phyloP scores from a whole-genome alignment of 1,140 invertebrate species.

The Ladona fulva region DNA sequence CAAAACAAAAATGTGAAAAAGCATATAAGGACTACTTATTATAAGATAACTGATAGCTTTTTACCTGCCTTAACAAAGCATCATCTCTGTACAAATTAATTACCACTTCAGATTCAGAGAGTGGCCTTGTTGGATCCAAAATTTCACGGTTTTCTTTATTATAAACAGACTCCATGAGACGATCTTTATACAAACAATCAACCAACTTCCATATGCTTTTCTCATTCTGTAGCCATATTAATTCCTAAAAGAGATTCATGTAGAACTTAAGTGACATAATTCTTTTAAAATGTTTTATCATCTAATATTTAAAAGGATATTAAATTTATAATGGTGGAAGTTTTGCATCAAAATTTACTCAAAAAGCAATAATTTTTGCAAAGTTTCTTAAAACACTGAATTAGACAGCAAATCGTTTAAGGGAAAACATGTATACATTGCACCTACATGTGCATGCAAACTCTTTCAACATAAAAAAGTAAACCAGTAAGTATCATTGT shows the following conservation, averaged over 20 bases:
- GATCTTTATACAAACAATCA: conserved; percentile 68
- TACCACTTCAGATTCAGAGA: conserved; percentile 54
- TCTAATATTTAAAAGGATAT: too few species aligned
- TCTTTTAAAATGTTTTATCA: too few species aligned
- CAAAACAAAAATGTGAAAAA: conserved; percentile 12
- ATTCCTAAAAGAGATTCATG: not conserved
- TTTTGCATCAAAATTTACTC: too few species aligned
- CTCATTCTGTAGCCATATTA: conserved; percentile 61
- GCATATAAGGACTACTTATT: too few species aligned
- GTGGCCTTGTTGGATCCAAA: conserved; percentile 23
- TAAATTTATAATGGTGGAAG: too few species aligned
- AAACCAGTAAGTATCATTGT: too few species aligned
- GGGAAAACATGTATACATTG: too few species aligned
- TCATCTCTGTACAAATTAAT: conserved; percentile 53
- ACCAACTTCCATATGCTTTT: conserved; percentile 79
- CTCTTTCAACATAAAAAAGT: too few species aligned
- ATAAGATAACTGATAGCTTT: not conserved
- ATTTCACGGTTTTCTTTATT: conserved; percentile 38
- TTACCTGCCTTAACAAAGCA: conserved; percentile 53
- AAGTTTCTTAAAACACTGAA: too few species aligned
- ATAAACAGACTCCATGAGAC: conserved; percentile 39
- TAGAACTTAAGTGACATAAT: not conserved
- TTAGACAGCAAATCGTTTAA: too few species aligned
- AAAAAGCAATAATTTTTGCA: too few species aligned
- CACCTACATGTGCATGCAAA: too few species aligned